Evolutionary conservation across 37 sponge, comb jelly and placozoan genomes (phyloP), one percentile per base, ranked within the genome.

Genomic region (Halisarca cf. caerulea): DNA sequence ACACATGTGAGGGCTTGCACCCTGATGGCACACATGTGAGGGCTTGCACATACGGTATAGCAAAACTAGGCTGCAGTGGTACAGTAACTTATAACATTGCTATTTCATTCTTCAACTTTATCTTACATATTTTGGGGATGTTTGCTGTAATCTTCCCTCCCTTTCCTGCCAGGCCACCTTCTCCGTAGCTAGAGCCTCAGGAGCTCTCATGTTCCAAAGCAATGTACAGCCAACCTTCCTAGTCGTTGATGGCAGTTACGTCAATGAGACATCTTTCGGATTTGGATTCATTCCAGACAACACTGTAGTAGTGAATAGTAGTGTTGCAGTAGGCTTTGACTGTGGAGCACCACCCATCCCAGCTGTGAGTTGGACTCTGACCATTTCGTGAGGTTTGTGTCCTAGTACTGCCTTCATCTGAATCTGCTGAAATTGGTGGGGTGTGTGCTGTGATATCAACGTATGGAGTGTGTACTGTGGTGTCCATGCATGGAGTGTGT

Each of bases 331-430:
- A 37, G 90, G 90, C 1, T 90, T 89, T 64, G 79, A 87, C 72
- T 90, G 88, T 87, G 85, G 88, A 39, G 90, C 71, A 23, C 90
- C 90, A 35, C 86, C 94, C 0, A 90, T 89, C 54, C 94, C 94
- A 53, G 30, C 59, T 38, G 94, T 93, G 66, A 81, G 87, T 84
- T 14, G 18, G 2, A 5, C 24, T 20, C 1, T 23, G 8, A 47
- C 6, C 51, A 14, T 47, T 47, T n/a, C n/a, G n/a, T n/a, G n/a
- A n/a, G n/a, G n/a, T n/a, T n/a, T n/a, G n/a, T n/a, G n/a, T n/a
- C n/a, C n/a, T n/a, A n/a, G n/a, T n/a, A n/a, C n/a, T n/a, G n/a
- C n/a, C n/a, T n/a, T n/a, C n/a, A n/a, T n/a, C n/a, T n/a, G n/a
- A n/a, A n/a, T n/a, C n/a, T n/a, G n/a, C n/a, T n/a, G n/a, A n/a